Base-by-base conservation (phyloP, 2,113 vertebrate genomes). In the Tenrec ecaudatus region DNA sequence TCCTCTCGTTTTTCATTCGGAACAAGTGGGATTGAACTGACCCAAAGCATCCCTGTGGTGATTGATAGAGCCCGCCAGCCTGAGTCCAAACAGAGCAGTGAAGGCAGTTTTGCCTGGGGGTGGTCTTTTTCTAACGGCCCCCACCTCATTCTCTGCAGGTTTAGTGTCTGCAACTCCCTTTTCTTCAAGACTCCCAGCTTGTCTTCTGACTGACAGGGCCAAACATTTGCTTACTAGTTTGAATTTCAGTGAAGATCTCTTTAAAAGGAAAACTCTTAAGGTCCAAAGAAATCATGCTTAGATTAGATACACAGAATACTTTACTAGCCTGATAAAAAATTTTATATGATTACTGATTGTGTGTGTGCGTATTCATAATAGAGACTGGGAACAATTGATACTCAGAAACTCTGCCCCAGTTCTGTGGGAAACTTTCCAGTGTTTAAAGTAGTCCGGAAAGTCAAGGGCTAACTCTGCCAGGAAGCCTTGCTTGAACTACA, bases 1-100 rank as follows among this genome's bases (percentile, higher is more conserved):
- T 71, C 10, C 91, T 82, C 23, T 71, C 15, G 64, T 1, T 78
- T 92, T 76, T 82, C 23, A 82, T 92, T 94, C 40, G 69, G 17
- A 64, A 60, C 36, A 57, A n/a, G 16, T 31, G 73, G 47, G 3
- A 6, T 43, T 68, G 84, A 88, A 77, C 9, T 29, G 16, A 83
- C 86, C 10, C 64, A 79, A 57, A 25, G 12, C 0, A 33, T 90
- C 40, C 40, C 62, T 62, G 57, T 80, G 27, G 0, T 66, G 17
- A 8, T 3, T 53, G 62, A 36, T 43, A 83, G 29, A 93, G 33
- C 2, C 20, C 79, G 12, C 12, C 71, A 6, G 88, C 3, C 4
- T 53, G 81, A 25, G 1, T 80, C 4, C 36, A 36, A 40, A 60
- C 69, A 84, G 23, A 64, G 2, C 62, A 36, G 27, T 25, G 23